These are phyloP conservation scores for Mesocricetus auratus DNA, from an alignment of 2,113 vertebrate genomes.

Conservation along the genomic window DNA sequence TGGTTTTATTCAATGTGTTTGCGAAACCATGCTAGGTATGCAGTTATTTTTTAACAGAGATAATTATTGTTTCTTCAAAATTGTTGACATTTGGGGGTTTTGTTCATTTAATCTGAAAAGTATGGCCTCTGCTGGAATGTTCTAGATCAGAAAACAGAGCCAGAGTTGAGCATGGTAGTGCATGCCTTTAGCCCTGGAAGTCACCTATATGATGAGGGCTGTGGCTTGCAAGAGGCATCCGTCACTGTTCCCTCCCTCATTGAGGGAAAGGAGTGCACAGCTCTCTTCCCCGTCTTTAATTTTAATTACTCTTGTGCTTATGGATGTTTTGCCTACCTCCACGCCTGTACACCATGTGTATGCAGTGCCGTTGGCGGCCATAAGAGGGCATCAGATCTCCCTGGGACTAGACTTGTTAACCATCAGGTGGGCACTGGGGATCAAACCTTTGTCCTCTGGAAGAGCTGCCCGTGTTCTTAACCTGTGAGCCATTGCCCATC, in stretches of 20 bases:
- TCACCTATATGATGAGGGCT: neutral
- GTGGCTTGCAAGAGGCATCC: neutral
- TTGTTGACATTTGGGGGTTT: slow-evolving; percentile 27
- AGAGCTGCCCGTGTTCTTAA: neutral
- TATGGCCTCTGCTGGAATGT: neutral
- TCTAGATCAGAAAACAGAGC: slow-evolving; percentile 25
- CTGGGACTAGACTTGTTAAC: neutral
- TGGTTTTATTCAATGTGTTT: neutral
- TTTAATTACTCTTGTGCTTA: neutral
- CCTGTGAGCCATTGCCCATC: neutral
- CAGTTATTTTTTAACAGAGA: slow-evolving; percentile 12
- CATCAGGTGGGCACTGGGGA: neutral
- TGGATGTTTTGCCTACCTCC: neutral
- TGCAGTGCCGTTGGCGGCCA: neutral
- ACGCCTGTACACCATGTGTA: neutral
- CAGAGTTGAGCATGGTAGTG: neutral
- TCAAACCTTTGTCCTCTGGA: neutral
- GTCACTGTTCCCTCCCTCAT: neutral
- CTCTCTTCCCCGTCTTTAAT: neutral
- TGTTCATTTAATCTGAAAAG: slow-evolving; percentile 62
- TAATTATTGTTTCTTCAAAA: slow-evolving; percentile 14
- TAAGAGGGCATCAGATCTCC: neutral
- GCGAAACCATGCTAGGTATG: neutral
- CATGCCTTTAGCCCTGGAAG: neutral
- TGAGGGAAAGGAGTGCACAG: too few species aligned